These are phyloP conservation scores for Thalpophila matura DNA, from an alignment of 2,888 invertebrate genomes.

Conservation along the genomic window DNA sequence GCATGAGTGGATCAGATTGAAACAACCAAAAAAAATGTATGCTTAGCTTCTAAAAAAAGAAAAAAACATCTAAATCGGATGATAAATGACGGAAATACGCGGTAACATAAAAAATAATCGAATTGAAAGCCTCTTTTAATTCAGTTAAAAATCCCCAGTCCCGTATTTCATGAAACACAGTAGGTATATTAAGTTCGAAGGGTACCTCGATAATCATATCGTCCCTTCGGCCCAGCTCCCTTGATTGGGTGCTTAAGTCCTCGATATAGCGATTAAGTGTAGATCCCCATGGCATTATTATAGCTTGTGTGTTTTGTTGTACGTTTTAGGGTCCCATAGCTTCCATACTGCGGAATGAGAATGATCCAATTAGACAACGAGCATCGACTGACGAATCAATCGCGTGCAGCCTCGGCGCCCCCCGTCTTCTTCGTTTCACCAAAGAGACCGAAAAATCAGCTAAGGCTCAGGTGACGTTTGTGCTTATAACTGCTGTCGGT, in stretches of 20 bases:
- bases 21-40: no score
- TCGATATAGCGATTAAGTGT: slow-evolving; percentile 60
- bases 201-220: slow-evolving; percentile 57
- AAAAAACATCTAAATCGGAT: background rate
- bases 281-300: slow-evolving; percentile 46
- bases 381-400: no score
- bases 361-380: background rate
- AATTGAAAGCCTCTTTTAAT: background rate
- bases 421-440: no score
- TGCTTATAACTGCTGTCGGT: no score
- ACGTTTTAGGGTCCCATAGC: slow-evolving; percentile 8
- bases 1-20: no score
- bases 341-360: background rate
- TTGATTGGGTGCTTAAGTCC: slow-evolving; percentile 65
- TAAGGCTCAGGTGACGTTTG: no score
- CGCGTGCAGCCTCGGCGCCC: no score
- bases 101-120: background rate
- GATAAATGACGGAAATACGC: background rate
- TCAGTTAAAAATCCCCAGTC: slow-evolving; percentile 8
- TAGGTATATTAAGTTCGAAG: slow-evolving; percentile 8
- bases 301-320: slow-evolving; percentile 22
- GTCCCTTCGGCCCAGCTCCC: slow-evolving; percentile 53
- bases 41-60: no score
- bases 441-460: no score
- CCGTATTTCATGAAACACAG: slow-evolving; percentile 6